phyloP scores from a whole-genome alignment of 1,140 invertebrate species.

The Drosophila carrolli region DNA sequence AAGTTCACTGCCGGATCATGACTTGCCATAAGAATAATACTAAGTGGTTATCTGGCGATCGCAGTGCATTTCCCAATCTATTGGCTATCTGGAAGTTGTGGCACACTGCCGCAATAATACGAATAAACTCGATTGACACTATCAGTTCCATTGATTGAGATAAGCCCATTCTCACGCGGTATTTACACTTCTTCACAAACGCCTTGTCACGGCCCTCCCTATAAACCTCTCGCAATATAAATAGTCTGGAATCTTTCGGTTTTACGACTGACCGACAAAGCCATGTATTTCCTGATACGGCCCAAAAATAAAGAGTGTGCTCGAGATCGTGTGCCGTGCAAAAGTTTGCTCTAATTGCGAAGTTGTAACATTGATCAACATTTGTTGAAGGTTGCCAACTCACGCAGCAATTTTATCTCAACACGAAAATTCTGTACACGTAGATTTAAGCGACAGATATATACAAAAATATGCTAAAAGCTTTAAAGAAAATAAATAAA shows the following conservation, averaged over 20 bases:
- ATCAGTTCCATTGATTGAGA: slow-evolving; percentile 50
- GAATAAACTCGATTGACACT: slow-evolving; percentile 48
- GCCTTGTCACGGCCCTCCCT: slow-evolving; percentile 44
- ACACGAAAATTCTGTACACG: slow-evolving; percentile 17
- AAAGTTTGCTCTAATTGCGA: slow-evolving; percentile 53
- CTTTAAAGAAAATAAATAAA: not conserved
- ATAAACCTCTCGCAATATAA: slow-evolving; percentile 38
- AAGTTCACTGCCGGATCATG: not conserved
- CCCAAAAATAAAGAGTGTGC: slow-evolving; percentile 20
- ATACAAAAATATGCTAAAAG: not conserved
- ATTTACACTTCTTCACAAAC: slow-evolving; percentile 34
- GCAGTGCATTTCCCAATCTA: slow-evolving; percentile 26
- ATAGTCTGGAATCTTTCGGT: slow-evolving; percentile 37
- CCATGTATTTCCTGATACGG: slow-evolving; percentile 30
- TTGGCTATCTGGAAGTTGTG: slow-evolving; percentile 8
- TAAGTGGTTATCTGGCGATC: slow-evolving; percentile 2
- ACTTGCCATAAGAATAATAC: not conserved
- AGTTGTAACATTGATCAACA: slow-evolving; percentile 61
- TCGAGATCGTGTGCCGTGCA: slow-evolving; percentile 7
- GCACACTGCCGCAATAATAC: slow-evolving; percentile 37
- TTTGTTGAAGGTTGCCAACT: slow-evolving; percentile 29
- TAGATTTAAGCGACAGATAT: slow-evolving; percentile 1
- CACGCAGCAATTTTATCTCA: slow-evolving; percentile 33
- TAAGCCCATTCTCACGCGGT: slow-evolving; percentile 57
- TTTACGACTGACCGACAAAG: slow-evolving; percentile 38